Base-by-base conservation (phyloP, 2,113 vertebrate species). In the Hemichromis elongatus region DNA sequence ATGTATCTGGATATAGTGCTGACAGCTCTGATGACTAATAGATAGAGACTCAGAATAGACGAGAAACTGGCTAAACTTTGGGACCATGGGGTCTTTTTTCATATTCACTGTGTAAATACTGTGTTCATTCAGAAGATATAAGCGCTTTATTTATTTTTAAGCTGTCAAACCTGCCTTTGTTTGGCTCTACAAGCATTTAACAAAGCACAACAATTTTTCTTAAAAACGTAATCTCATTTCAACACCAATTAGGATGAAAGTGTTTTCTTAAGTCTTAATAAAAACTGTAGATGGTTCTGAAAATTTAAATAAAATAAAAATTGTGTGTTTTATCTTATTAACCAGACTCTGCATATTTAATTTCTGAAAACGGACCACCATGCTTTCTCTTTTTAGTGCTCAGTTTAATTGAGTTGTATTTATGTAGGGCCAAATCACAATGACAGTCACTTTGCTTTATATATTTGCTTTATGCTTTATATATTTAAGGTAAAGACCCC, bases 21-120 rank as follows among this genome's bases (percentile, higher is more conserved):
- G 90, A 90, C 88, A 81, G 88, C 90, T 81, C 56, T 55, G 50
- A 80, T 83, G 87, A 90, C 40, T 16, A 90, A 93, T 90, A 79
- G 84, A 24, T 42, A 52, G 80, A 77, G 79, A 63, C 56, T 2
- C 18, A 4, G 10, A 45, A 61, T 79, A 90, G 73, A 55, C 6
- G 21, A 35, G 79, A 79, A 37, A 77, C 79, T 77, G 37, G 24
- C 82, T 81, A 85, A 83, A 90, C 77, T 55, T 80, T 52, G 66
- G 37, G 83, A 56, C 35, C 14, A 3, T 7, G 6, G 9, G 52
- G 40, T 16, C 40, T 35, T 42, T 77, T 54, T 77, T 83, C 47
- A 82, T 81, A 40, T 6, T n/a, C n/a, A 24, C 40, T 84, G 37
- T 18, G 77, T 56, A 79, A 86, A 84, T 55, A 86, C 19, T 73